Evolutionary conservation across 2,113 vertebrate genomes (phyloP), one percentile per base, ranked within the genome.

Genomic region (Willisornis vidua): DNA sequence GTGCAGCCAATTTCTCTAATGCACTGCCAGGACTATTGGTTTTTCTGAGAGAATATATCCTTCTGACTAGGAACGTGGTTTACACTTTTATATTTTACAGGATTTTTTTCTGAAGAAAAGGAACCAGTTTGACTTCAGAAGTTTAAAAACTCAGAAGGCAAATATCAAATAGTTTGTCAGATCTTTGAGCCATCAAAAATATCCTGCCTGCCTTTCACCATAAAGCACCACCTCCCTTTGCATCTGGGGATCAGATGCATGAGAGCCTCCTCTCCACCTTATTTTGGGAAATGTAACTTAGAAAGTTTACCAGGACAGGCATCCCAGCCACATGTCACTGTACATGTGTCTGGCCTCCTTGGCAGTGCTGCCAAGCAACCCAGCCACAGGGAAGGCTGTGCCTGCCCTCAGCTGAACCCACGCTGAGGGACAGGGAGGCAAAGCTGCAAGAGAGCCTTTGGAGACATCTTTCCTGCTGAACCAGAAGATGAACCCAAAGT

Each of bases 401-500:
- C 13, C 54, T 89, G 67, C 82, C 76, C 92, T 91, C 55, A 61
- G 51, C 48, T 90, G 89, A 94, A 91, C 87, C 20, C 73, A 19
- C 0, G 5, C 70, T 84, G 59, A 2, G 0, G 14, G 3, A 33
- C 39, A 46, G n/a, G 14, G 16, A 87, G 19, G 11, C 0, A 0
- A 74, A 71, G 70, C 68, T 78, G 23, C 4, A 11, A 29, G 12
- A 37, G 7, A 9, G 24, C 37, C 19, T 81, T 52, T 39, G 23
- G 35, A 83, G 33, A 52, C 59, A 71, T 63, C 35, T 39, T 20
- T 73, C 37, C 86, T 66, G 63, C 54, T 86, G 43, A 87, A 86
- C 39, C 6, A 9, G 19, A 93, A 76, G n/a, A 65, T 19, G 16
- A 76, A 45, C 20, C 13, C n/a, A 7, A 77, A 81, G 61, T 55